phyloP scores from a whole-genome alignment of 53 echinoderm and acorn worm species.

The Luidia sarsii region DNA sequence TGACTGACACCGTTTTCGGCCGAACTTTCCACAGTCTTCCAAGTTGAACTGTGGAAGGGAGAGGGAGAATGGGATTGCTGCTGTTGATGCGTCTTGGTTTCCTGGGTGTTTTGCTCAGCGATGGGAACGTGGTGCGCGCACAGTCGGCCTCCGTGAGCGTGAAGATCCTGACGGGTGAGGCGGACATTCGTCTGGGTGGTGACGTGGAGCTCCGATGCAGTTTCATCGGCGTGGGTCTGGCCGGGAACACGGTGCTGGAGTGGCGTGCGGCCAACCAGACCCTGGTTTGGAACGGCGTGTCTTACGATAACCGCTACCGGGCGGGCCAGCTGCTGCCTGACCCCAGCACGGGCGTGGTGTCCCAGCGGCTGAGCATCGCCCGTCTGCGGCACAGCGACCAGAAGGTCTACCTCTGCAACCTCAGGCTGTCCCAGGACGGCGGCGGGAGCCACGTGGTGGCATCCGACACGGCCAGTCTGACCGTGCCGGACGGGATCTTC shows the following conservation, averaged over 20 bases:
- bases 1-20: too few relatives aligned
- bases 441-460: conserved; percentile 8
- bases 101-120: background rate
- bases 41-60: too few relatives aligned
- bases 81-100: background rate
- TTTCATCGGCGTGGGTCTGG: conserved; percentile 12
- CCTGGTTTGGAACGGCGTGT: conserved; percentile 17
- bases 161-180: background rate
- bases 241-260: background rate
- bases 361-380: conserved; percentile 11
- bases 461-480: conserved; percentile 3
- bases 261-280: conserved; percentile 26
- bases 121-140: background rate
- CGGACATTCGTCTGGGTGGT: background rate
- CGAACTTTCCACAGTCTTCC: too few relatives aligned
- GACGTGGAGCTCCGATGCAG: conserved; percentile 13
- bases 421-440: background rate
- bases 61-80: too few relatives aligned
- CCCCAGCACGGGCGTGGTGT: background rate
- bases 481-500: conserved; percentile 1
- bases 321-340: background rate
- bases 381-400: conserved; percentile 1
- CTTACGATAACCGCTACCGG: background rate
- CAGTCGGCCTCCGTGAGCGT: conserved; percentile 4
- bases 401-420: conserved; percentile 3